Base-by-base conservation (phyloP, 2,113 vertebrate species). In the Ceyx melanurus region DNA sequence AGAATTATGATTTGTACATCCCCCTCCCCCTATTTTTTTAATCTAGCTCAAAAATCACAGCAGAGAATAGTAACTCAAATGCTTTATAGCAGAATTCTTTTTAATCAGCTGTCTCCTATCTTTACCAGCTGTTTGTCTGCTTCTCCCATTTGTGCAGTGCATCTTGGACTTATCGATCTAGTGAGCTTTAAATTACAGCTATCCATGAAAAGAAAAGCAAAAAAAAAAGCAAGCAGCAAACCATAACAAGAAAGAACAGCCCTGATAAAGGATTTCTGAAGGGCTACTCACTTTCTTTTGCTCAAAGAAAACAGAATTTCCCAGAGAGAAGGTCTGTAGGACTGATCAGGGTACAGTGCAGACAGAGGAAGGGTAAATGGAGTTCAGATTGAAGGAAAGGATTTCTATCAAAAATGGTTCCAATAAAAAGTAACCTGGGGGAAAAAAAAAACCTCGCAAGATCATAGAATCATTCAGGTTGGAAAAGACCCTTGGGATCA, bases 171-270 rank as follows among this genome's bases (percentile, higher is more conserved):
- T 91, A 95, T 90, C 1, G 60, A 95, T 94, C 79, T 73, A 26
- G 64, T 70, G 88, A 91, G 90, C 90, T 70, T 94, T 92, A 96
- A 89, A 95, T 92, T 94, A 94, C 92, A 94, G 88, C 43, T 88
- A 88, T 86, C 82, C 93, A 77, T 28, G 22, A 3, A 5, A 0
- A 1, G 2, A 17, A 5, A 42, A 10, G 37, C 25, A 28, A 54
- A n/a, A 23, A 26, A n/a, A 11, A 21, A 21, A 45, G 5, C 20
- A 13, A 3, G 46, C 31, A 77, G 12, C 43, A 92, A 89, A 66
- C 42, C 67, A 9, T 31, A 89, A 71, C 37, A 77, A 67, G 53
- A 64, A 70, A 67, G 43, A 51, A 4, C 46, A 93, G 67, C 50
- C 15, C 29, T 29, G 46, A 67, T 60, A 88, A 92, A 89, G 87